Percentiles rank a stretch among this genome's conserved stretches.
phyloP scores from a whole-genome alignment of 2,113 vertebrate species.

The sheep (Ovis aries) region ARS-UI_Ramb_v3.0 NC_056057.1:10723501-10724000 shows the following conservation, averaged over 20 bases:
- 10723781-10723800: conserved; percentile 72
- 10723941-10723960: not conserved
- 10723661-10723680: not conserved
- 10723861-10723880: not conserved
- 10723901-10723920: not conserved
- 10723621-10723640: not conserved
- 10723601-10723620: not conserved
- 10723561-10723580: not conserved
- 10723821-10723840: conserved; percentile 67
- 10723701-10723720: conserved; percentile 18
- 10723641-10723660: conserved; percentile 19
- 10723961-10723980: not conserved
- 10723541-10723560: not conserved
- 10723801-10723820: conserved; percentile 40
- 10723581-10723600: not conserved
- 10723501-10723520: not conserved
- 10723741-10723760: conserved; percentile 39
- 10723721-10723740: conserved; percentile 53
- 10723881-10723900: conserved; percentile 24
- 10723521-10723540: not conserved
- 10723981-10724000: not conserved
- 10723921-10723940: conserved; percentile 17
- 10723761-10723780: conserved; percentile 58
- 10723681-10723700: conserved; percentile 39
- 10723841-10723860: conserved; percentile 45